Evolutionary conservation across 2,797 vertebrate species (phyloP).

Genomic region (Pseudomugil gertrudae): DNA sequence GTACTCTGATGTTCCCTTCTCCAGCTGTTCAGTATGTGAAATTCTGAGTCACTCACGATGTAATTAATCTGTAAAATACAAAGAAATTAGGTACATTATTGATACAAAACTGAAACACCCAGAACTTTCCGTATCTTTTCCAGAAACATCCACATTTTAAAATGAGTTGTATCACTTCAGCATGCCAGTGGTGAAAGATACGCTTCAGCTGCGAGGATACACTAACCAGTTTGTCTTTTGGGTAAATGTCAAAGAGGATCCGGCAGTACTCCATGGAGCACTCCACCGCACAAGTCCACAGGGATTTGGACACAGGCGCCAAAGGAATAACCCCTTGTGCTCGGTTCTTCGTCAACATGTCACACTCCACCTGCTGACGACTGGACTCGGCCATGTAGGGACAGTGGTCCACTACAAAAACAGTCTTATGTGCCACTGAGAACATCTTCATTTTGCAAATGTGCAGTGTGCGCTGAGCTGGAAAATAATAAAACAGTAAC

Average conservation of each 20-base stretch:
- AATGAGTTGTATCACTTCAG: neutral
- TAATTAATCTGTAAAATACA: constrained; percentile 88
- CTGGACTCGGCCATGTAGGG: constrained; percentile 98
- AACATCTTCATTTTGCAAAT: constrained; percentile 89
- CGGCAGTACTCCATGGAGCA: constrained; percentile 99
- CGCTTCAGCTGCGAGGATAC: neutral
- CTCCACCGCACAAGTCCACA: constrained; percentile 98
- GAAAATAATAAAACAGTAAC: neutral
- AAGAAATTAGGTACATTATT: neutral
- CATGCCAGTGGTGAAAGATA: neutral
- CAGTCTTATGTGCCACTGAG: constrained; percentile 96
- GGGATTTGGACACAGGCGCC: constrained; percentile 95
- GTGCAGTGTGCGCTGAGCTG: constrained; percentile 21
- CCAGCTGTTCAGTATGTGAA: constrained; percentile 96
- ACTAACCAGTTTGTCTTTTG: constrained; percentile 91
- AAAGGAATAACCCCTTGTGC: constrained; percentile 95
- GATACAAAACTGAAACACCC: neutral
- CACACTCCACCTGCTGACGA: constrained; percentile 95
- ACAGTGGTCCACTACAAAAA: constrained; percentile 98
- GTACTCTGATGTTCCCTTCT: constrained; percentile 94
- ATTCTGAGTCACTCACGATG: constrained; percentile 97
- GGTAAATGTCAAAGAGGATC: constrained; percentile 97
- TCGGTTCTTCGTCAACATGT: constrained; percentile 96
- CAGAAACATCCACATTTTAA: neutral
- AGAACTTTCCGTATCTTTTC: neutral